Evolutionary conservation across 2,888 invertebrate genomes (phyloP).

Genomic region (Chirona hameri): DNA sequence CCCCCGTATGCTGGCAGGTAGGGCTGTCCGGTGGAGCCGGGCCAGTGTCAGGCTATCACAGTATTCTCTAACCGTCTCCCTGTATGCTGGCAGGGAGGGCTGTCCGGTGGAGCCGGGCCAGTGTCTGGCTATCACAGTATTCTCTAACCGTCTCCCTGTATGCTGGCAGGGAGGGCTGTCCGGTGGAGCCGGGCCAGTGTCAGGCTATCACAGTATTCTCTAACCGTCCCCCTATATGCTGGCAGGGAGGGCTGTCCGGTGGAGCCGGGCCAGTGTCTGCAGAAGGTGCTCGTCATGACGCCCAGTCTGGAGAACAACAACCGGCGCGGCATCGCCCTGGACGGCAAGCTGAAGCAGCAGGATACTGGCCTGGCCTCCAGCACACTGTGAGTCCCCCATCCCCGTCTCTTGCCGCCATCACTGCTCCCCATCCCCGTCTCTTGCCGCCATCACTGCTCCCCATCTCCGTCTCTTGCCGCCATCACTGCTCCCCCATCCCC

Average conservation of each 20-base stretch:
- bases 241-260: conserved; percentile 81
- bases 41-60: too few species aligned
- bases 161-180: conserved; percentile 77
- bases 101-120: conserved; percentile 85
- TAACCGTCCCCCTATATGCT: too few species aligned
- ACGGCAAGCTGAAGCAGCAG: conserved; percentile 77
- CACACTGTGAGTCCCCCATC: conserved; percentile 64
- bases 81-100: conserved; percentile 81
- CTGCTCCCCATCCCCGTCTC: too few species aligned
- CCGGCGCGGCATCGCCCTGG: conserved; percentile 84
- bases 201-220: too few species aligned
- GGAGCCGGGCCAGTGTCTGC: conserved; percentile 78
- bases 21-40: conserved; percentile 83
- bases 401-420: too few species aligned
- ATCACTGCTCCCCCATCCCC: too few species aligned
- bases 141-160: too few species aligned
- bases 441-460: too few species aligned
- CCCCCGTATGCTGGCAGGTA: too few species aligned
- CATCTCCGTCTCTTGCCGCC: too few species aligned
- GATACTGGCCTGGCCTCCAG: conserved; percentile 86
- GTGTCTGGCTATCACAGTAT: too few species aligned
- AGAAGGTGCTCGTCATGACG: conserved; percentile 80
- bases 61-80: too few species aligned
- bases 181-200: conserved; percentile 77
- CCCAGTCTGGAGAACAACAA: conserved; percentile 74